phyloP scores from a whole-genome alignment of 2,797 vertebrate genomes.

The Schizopygopsis malacanthus region DNA sequence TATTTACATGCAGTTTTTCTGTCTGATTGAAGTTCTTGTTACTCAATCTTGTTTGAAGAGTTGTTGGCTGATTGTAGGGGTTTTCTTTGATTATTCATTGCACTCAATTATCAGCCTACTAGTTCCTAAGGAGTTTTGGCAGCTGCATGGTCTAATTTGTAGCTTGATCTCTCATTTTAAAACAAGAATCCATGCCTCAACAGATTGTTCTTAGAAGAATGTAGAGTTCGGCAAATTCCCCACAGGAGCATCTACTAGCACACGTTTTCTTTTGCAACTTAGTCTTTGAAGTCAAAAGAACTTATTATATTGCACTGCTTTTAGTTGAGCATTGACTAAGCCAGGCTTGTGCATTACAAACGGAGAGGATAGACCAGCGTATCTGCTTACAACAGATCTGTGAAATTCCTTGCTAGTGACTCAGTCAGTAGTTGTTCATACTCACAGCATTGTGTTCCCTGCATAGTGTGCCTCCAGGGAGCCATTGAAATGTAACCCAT shows the following conservation, averaged over 20 bases:
- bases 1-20: neutral
- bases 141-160: neutral
- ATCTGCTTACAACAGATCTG: constrained; percentile 33
- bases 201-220: constrained; percentile 13
- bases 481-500: constrained; percentile 43
- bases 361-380: neutral
- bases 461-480: constrained; percentile 34
- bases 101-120: neutral
- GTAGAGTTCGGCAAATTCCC: neutral
- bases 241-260: neutral
- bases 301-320: constrained; percentile 3
- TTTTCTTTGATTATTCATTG: constrained; percentile 19
- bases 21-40: neutral
- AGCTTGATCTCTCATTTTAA: constrained; percentile 15
- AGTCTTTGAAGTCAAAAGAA: neutral
- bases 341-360: neutral
- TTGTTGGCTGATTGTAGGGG: constrained; percentile 30
- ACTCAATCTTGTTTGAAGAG: constrained; percentile 17
- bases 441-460: constrained; percentile 37
- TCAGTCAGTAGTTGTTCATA: constrained; percentile 37
- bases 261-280: neutral
- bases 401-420: constrained; percentile 34
- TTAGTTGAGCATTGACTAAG: neutral
- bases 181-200: constrained; percentile 28
- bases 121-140: constrained; percentile 18